Evolutionary conservation across 2,113 vertebrate species (phyloP).

Genomic region (Tachysurus fulvidraco): DNA sequence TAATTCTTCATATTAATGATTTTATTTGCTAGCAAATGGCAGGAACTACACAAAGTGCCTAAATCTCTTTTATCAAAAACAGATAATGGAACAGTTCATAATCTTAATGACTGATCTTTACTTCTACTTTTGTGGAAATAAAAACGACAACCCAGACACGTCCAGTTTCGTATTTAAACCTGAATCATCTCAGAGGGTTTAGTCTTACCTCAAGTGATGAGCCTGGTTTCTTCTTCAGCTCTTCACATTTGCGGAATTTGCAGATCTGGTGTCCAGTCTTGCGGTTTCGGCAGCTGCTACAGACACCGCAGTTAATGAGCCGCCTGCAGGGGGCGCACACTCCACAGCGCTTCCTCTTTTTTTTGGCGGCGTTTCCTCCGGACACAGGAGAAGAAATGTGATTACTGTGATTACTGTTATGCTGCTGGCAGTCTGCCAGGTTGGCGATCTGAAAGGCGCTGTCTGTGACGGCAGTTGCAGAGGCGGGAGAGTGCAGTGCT

Average conservation of each 20-base stretch:
- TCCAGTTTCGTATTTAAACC: not conserved
- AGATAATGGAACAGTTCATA: not conserved
- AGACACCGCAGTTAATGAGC: slow-evolving; percentile 98
- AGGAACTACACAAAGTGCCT: not conserved
- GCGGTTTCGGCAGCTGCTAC: slow-evolving; percentile 99
- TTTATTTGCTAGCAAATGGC: not conserved
- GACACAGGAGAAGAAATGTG: slow-evolving; percentile 75
- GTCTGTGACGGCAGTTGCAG: slow-evolving; percentile 94
- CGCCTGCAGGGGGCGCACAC: slow-evolving; percentile 97
- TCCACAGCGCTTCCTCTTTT: slow-evolving; percentile 97
- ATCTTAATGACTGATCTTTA: not conserved
- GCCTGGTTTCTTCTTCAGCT: slow-evolving; percentile 98
- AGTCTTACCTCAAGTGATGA: slow-evolving; percentile 95
- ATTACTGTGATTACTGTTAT: slow-evolving; percentile 68
- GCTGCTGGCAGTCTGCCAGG: slow-evolving; percentile 97
- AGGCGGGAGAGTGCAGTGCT: slow-evolving; percentile 95
- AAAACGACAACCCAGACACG: not conserved
- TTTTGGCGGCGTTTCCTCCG: slow-evolving; percentile 92
- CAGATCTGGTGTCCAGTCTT: slow-evolving; percentile 99
- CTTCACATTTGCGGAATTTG: slow-evolving; percentile 99
- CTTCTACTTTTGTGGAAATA: no score
- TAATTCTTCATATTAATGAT: not conserved
- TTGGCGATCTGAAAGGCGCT: slow-evolving; percentile 98
- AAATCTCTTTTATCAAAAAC: not conserved
- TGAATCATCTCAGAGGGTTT: not conserved